Evolutionary conservation across 2,888 invertebrate genomes (phyloP).

Genomic region (Allolobophora icterica): DNA sequence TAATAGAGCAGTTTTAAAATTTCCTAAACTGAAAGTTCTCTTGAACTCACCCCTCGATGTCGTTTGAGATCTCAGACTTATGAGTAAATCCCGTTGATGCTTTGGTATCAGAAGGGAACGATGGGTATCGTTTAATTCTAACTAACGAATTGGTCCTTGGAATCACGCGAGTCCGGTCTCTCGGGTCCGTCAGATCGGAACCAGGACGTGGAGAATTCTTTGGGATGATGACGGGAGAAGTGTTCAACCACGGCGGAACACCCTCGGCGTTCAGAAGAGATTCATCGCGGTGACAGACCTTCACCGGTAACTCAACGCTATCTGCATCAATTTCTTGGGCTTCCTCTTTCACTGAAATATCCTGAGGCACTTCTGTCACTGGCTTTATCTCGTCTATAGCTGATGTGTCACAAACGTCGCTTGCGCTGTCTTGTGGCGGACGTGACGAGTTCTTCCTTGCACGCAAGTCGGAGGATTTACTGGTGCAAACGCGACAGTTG

Average conservation of each 20-base stretch:
- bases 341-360: neutral
- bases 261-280: neutral
- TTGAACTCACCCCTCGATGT: neutral
- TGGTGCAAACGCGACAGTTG: slow-evolving; percentile 32
- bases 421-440: neutral
- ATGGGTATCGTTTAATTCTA: neutral
- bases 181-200: slow-evolving; percentile 20
- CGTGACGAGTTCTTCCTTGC: neutral
- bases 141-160: neutral
- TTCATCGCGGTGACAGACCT: neutral
- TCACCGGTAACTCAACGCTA: neutral
- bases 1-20: neutral
- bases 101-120: neutral
- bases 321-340: slow-evolving; percentile 7
- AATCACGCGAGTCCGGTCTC: slow-evolving; percentile 6
- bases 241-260: slow-evolving; percentile 3
- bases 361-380: neutral
- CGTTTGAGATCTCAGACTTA: neutral
- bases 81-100: neutral
- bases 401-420: too few relatives aligned
- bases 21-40: neutral
- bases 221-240: slow-evolving; percentile 12
- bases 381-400: neutral
- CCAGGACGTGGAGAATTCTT: neutral
- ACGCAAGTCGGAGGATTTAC: neutral